Conservation (phyloP, 2,797 vertebrate genomes). For the Luscinia luscinia region DNA sequence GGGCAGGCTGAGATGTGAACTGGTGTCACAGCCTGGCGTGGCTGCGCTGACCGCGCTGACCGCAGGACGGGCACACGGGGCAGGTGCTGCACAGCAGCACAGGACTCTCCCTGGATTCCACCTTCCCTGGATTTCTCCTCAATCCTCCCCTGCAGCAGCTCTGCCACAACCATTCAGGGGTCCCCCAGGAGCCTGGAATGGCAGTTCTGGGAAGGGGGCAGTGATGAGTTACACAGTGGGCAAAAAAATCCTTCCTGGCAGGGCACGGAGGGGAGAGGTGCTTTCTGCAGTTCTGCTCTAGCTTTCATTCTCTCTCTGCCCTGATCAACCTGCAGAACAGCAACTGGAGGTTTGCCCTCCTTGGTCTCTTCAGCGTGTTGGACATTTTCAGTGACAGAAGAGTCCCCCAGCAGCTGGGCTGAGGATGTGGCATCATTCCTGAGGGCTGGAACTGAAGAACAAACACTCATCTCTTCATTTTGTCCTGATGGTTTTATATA, state of each 20-base stretch:
- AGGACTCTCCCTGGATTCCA: neutral
- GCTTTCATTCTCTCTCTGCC: neutral
- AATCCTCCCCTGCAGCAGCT: neutral
- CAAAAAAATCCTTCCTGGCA: neutral
- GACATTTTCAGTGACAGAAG: neutral
- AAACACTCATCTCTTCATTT: neutral
- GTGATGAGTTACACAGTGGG: neutral
- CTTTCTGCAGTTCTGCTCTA: neutral
- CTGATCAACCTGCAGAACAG: neutral
- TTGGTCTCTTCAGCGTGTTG: neutral
- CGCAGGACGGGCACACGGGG: neutral
- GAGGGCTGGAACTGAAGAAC: neutral
- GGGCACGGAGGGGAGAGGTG: neutral
- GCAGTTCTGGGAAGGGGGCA: neutral
- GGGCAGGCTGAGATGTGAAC: neutral
- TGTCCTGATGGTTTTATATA: neutral
- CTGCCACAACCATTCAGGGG: slow-evolving; percentile 2
- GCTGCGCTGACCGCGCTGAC: neutral
- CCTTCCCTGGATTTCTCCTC: neutral
- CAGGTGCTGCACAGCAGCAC: neutral
- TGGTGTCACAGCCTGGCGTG: neutral
- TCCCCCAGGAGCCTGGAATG: neutral
- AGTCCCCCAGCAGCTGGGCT: neutral
- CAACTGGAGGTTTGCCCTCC: neutral
- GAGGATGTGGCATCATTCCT: neutral